Evolutionary conservation across 2,888 invertebrate genomes (phyloP).

Genomic region (Apoda limacodes): DNA sequence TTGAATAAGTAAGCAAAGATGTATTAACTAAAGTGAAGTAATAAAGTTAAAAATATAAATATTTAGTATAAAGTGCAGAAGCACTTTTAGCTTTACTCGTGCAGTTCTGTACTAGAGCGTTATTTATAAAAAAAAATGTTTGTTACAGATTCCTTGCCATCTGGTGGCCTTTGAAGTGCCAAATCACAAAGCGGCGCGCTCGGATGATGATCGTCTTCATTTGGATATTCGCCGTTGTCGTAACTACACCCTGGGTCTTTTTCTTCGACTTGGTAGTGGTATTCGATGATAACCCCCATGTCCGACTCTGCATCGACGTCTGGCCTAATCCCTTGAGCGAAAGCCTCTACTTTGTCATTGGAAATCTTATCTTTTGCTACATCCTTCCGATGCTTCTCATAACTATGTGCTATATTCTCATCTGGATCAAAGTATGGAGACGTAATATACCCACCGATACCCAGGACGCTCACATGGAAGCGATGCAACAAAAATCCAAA

Average conservation of each 20-base stretch:
- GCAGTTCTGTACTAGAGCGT: background rate
- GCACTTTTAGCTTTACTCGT: conserved; percentile 1
- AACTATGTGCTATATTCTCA: conserved; percentile 90
- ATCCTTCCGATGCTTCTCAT: conserved; percentile 91
- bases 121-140: too few species aligned
- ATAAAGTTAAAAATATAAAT: conserved; percentile 8
- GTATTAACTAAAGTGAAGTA: too few species aligned
- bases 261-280: conserved; percentile 86
- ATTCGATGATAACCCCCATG: conserved; percentile 79
- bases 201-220: conserved; percentile 89
- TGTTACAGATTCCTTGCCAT: conserved; percentile 93
- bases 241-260: conserved; percentile 91
- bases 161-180: conserved; percentile 93
- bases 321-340: conserved; percentile 90
- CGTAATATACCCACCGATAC: conserved; percentile 91
- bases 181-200: conserved; percentile 90
- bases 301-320: conserved; percentile 82
- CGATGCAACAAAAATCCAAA: conserved; percentile 94
- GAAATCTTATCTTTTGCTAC: conserved; percentile 91
- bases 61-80: conserved; percentile 4
- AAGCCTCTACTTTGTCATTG: conserved; percentile 87
- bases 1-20: too few species aligned
- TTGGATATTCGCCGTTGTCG: conserved; percentile 87
- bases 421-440: conserved; percentile 92
- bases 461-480: conserved; percentile 90